Base-by-base conservation (phyloP, 2,113 vertebrate species). In the Hyaena hyaena region DNA sequence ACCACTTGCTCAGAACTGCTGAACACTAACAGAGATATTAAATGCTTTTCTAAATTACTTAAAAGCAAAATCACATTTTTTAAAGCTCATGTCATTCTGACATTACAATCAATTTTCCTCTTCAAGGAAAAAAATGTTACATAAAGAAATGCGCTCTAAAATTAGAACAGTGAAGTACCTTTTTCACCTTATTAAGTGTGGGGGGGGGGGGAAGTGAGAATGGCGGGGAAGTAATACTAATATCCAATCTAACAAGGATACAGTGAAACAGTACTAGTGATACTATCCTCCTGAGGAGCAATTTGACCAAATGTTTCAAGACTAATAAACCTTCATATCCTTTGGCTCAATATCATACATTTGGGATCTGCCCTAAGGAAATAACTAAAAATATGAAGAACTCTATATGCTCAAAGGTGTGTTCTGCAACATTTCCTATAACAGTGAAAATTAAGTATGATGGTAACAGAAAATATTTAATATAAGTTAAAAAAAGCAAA, bases 61-160 rank as follows among this genome's bases (percentile, higher is more conserved):
- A 96, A 86, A 96, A 86, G 61, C 3, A 68, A 95, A 82, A 96
- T 26, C 58, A 91, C 14, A 95, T 90, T 95, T 96, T 95, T n/a
- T 77, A 95, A 94, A 96, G 88, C 81, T 96, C 63, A 84, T 39
- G 43, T 82, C 92, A 96, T 76, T 94, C 71, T 89, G 92, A 93
- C 83, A 96, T 53, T 93, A 87, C 31, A 86, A 80, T 88, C 61
- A 91, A 93, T 69, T 95, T 90, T 97, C 90, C 19, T 88, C 82
- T 95, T 97, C 88, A 92, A 23, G 45, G 83, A 94, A 93, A 95
- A 80, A 95, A 76, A 28, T 79, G 61, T 80, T 92, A 79, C 66
- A 87, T 83, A 90, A 87, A 93, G 73, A 95, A 88, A 87, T 55
- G 35, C 28, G 76, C 23, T 94, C 69, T 92, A 80, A 94, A 94